Evolutionary conservation across 1,140 invertebrate genomes (phyloP), one percentile per base, ranked within the genome.

Genomic region (Pogonomyrmex barbatus): DNA sequence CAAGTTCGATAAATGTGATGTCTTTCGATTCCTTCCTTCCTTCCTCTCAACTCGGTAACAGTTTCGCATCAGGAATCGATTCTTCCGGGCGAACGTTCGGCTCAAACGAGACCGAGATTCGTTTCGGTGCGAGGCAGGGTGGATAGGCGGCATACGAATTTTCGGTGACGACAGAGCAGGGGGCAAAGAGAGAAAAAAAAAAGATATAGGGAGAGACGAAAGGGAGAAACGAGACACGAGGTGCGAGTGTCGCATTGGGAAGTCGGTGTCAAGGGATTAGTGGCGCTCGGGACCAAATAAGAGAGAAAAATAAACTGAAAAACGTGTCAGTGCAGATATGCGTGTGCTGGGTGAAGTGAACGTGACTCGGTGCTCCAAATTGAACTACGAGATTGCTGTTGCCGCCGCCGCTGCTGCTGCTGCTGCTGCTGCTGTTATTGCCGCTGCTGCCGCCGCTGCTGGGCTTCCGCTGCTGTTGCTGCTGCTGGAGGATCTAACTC

Each of bases 321-420:
- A 90, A 86, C 58, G 86, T 90, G 89, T 90, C 56, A 67, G 89
- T 90, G 89, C 84, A 90, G 87, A 90, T 90, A 90, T 90, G 88
- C 89, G 88, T 90, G 89, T 88, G 89, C 89, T 90, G 70, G 76
- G 83, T 88, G 78, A 88, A 90, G 65, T 90, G 82, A 90, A 85
- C 75, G 78, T 84, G 63, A 85, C 36, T 82, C 52, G 86, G 81
- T 62, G 65, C 86, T 88, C 39, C 60, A 86, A 90, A 30, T 86
- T 82, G 76, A 82, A 89, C 70, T 89, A 83, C 88, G 76, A 88
- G 79, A 63, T 70, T 86, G 75, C 65, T 81, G 76, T 54, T 82
- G 85, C 78, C 70, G 85, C 76, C 58, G 63, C 56, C 58, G 76
- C 77, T 82, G 68, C 52, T 73, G 54, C 79, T 62, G 42, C 71